Base-by-base conservation (phyloP, 2,113 vertebrate species). In the Oncorhynchus nerka region DNA sequence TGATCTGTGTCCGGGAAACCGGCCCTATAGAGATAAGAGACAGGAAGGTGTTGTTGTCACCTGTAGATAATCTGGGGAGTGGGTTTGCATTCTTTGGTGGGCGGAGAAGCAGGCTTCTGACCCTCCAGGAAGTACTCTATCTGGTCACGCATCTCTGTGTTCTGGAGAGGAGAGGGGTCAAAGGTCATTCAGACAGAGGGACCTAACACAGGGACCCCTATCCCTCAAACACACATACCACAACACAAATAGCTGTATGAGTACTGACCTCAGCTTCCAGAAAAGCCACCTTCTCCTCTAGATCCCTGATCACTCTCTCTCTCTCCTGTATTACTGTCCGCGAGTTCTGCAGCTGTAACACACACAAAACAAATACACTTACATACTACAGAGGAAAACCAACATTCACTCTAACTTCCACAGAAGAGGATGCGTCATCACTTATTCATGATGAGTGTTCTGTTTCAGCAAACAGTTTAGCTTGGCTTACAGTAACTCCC, bases 91-190 rank as follows among this genome's bases (percentile, higher is more conserved):
- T 81, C 92, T 78, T 1, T 85, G 77, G 81, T 73, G 0, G 57
- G 0, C 80, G 75, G 0, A 30, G 82, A 20, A 30, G 89, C 85
- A 67, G 90, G 45, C 1, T 81, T 79, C 66, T 95, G 94, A n/a
- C 92, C 91, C 24, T 90, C 89, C 2, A 94, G 86, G 76, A 95
- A 84, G 88, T 94, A 95, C 20, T 97, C 95, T 81, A 97, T 94
- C 73, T 94, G 95, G 79, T 97, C 95, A 0, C 95, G 95, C 95
- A 98, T 93, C 87, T 97, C 96, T 79, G 92, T 87, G 83, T 97
- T 98, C 97, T 98, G 89, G 15, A 85, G 68, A 49, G 70, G 45
- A 77, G 19, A 84, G 61, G 4, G 15, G 12, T 30, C 4, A n/a
- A 5, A 57, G 20, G 64, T 55, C 11, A 57, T 6, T 51, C 30